Base-by-base conservation (phyloP, 2,113 vertebrate species). In the Oostethus manadensis region DNA sequence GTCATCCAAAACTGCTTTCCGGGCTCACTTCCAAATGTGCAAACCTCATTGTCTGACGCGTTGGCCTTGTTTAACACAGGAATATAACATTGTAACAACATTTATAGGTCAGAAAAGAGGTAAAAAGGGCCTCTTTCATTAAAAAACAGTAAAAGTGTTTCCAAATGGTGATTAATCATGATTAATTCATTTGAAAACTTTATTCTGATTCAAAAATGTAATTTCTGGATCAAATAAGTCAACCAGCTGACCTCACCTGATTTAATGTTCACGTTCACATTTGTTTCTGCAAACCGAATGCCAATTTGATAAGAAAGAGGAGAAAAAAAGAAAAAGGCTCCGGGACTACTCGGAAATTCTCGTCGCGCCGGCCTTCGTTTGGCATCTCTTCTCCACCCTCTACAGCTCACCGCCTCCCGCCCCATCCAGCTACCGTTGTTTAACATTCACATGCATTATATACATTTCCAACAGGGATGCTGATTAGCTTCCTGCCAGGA, bases 401-500 rank as follows among this genome's bases (percentile, higher is more conserved):
- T 63, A 40, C n/a, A 48, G 44, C 29, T 51, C 58, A 23, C 48
- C 66, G 11, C 64, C 56, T 64, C 65, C 55, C 56, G 21, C 56
- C 14, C 14, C 14, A 3, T 44, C 35, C 51, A 14, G 10, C 14
- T 61, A 11, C 57, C 57, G 55, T 68, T 66, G 10, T 38, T 70
- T 70, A 21, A 33, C 66, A 70, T 61, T 74, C 71, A 70, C 74
- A 63, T 16, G 2, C 38, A 62, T 62, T 42, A 17, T 50, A 46
- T 48, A 58, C 58, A 71, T 33, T 55, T 74, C 40, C 50, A 59
- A 75, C 59, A 60, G 73, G 73, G 83, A 84, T 26, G 48, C 70
- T 88, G 86, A 91, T 88, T 86, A 84, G 74, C 82, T 87, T 89
- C 85, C 87, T 89, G 86, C 68, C 67, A 68, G 79, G 62, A 87